Evolutionary conservation across 2,888 invertebrate genomes (phyloP), one percentile per base, ranked within the genome.

Genomic region (Lycophotia porphyrea): DNA sequence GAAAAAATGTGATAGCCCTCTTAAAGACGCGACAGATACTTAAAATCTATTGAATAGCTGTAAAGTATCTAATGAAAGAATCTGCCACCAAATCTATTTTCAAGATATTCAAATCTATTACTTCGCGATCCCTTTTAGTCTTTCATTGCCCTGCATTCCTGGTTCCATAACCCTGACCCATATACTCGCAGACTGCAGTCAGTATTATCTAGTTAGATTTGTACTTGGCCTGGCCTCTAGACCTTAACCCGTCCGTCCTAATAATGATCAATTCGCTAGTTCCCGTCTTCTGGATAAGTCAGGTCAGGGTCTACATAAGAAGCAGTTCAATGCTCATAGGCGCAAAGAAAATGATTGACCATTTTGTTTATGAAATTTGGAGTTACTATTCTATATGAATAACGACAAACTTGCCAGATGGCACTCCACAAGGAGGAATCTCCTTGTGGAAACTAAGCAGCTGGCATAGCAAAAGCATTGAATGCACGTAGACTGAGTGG

Each of bases 231-330:
- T 42, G 24, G 18, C 52, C 52, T 71, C n/a, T 39, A 39, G 60
- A 69, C 68, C 80, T 61, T 42, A 84, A 72, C 34, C 60, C 84
- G 84, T 80, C 81, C 80, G 47, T 84, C 36, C 55, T 80, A 84
- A 84, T 81, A 68, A 72, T 42, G 47, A n/a, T 5, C 55, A 78
- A 83, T 66, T 63, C 42, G 36, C 61, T 76, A 24, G 65, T 27
- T 49, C 71, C 27, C n/a, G 44, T 49, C 60, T 39, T 71, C 64
- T 64, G 36, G 58, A 44, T 67, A 67, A 70, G 70, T 58, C 21
- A 63, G 55, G 27, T 55, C 55, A 55, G 55, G 27, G 27, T 67
- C 47, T 58, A 7, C 4, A n/a, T 36, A 63, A 58, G n/a, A 21
- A 47, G 36, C 44, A 49, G 60, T 52, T 36, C 24, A 18, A 34